Conservation (phyloP, 2,113 vertebrate species). For the Gavialis gangeticus region DNA sequence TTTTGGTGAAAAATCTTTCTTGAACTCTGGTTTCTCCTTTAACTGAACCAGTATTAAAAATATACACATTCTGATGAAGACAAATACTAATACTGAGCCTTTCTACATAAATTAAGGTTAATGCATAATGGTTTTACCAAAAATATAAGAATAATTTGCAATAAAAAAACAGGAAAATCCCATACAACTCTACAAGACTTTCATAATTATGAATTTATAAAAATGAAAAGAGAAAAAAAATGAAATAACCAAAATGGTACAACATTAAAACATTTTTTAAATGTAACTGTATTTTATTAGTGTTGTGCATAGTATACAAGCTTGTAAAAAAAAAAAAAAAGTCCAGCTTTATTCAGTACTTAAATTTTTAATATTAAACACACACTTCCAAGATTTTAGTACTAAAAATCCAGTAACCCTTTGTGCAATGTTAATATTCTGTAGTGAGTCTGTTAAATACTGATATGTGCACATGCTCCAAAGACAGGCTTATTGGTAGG, state of each 20-base stretch:
- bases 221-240: background rate
- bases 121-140: background rate
- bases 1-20: background rate
- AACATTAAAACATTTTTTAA: background rate
- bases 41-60: background rate
- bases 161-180: background rate
- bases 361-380: background rate
- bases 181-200: background rate
- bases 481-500: background rate
- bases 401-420: background rate
- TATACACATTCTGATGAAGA: background rate
- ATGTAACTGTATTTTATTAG: background rate
- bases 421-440: background rate
- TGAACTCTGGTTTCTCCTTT: background rate
- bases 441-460: background rate
- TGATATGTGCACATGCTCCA: background rate
- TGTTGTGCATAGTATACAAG: background rate
- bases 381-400: background rate
- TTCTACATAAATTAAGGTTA: background rate
- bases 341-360: background rate
- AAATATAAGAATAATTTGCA: background rate
- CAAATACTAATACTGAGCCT: no score
- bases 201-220: background rate
- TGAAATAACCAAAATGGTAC: background rate
- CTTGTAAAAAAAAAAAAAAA: background rate